Conservation (phyloP, 2,113 vertebrate species). For the Ceyx margarethae region DNA sequence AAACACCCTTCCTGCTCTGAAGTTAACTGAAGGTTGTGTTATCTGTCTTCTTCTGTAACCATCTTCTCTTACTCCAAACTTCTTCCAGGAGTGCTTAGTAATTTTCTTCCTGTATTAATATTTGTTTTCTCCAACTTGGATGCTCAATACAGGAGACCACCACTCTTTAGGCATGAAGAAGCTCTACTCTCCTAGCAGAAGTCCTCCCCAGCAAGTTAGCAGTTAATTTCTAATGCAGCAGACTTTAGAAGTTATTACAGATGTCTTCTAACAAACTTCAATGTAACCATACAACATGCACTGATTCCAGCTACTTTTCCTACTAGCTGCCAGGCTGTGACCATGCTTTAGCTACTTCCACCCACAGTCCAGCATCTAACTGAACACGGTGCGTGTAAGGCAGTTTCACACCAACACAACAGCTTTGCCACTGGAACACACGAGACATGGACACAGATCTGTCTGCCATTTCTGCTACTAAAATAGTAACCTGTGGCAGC, state of each 20-base stretch:
- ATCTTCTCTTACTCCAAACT: not conserved
- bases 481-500: not conserved
- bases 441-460: not conserved
- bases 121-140: not conserved
- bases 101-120: not conserved
- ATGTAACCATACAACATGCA: fast-evolving
- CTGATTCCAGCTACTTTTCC: not conserved
- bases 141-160: not conserved
- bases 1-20: not conserved
- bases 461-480: not conserved
- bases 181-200: not conserved
- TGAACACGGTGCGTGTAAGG: not conserved
- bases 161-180: not conserved
- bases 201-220: not conserved
- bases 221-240: not conserved
- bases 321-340: fast-evolving
- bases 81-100: not conserved
- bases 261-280: not conserved
- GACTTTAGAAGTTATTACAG: not conserved
- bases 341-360: not conserved
- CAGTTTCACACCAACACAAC: not conserved
- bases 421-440: not conserved
- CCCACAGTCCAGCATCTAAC: not conserved
- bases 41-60: not conserved
- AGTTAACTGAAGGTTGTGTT: not conserved